A percentile compares a stretch with the other conserved stretches of the same genome.
These are phyloP conservation scores for Drosophila meridiana DNA, from an alignment of 2,888 invertebrate genomes.

Conservation along the genomic window DNA sequence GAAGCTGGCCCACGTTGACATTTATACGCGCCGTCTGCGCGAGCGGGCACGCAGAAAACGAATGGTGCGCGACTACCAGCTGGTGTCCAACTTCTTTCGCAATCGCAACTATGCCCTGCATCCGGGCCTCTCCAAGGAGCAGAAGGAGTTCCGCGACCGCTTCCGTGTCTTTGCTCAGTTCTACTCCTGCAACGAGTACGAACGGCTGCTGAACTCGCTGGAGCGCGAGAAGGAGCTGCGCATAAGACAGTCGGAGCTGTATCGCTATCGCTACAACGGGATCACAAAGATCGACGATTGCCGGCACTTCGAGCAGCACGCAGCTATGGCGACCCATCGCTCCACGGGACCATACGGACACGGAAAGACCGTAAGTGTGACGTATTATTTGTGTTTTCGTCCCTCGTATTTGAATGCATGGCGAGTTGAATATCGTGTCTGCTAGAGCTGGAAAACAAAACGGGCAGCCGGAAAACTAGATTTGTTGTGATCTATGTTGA, in stretches of 20 bases:
- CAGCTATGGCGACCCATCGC: slow-evolving; percentile 88
- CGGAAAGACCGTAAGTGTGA: slow-evolving; percentile 84
- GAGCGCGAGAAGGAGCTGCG: slow-evolving; percentile 94
- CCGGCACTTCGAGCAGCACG: slow-evolving; percentile 93
- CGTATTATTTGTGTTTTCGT: slow-evolving; percentile 13
- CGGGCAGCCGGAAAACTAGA: not conserved
- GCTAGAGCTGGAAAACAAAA: slow-evolving; percentile 54
- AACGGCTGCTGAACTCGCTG: slow-evolving; percentile 91
- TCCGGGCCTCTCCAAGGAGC: slow-evolving; percentile 85
- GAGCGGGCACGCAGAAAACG: slow-evolving; percentile 96
- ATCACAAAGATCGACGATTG: slow-evolving; percentile 93
- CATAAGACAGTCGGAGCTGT: slow-evolving; percentile 92
- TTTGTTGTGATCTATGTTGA: not conserved
- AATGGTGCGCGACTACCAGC: slow-evolving; percentile 94
- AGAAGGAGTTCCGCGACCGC: slow-evolving; percentile 90
- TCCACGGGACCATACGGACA: slow-evolving; percentile 85
- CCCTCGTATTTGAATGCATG: slow-evolving; percentile 79
- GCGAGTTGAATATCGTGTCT: slow-evolving; percentile 85
- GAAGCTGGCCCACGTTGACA: slow-evolving; percentile 96
- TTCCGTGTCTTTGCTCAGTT: slow-evolving; percentile 95
- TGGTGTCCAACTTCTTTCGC: slow-evolving; percentile 94
- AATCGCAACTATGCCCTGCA: slow-evolving; percentile 85
- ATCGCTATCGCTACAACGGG: slow-evolving; percentile 94
- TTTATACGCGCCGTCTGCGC: slow-evolving; percentile 92
- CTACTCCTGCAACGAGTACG: slow-evolving; percentile 93